phyloP scores from a whole-genome alignment of 2,113 vertebrate genomes.

The Siphamia tubifer region DNA sequence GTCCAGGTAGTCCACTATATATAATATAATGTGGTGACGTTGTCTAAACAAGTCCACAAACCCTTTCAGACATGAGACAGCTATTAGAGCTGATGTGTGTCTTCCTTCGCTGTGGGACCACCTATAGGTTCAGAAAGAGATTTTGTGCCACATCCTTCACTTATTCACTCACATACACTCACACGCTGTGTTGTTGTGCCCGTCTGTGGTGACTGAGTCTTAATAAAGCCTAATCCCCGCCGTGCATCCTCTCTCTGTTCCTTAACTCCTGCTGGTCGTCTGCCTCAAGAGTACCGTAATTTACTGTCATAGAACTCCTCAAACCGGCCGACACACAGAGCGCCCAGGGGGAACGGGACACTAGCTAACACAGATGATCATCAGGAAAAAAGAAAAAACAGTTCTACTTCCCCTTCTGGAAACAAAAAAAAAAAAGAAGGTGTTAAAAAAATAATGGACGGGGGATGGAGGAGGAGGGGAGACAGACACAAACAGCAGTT shows the following conservation, averaged over 20 bases:
- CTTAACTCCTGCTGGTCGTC: conserved; percentile 71
- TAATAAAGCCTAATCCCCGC: conserved; percentile 78
- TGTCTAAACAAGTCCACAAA: conserved; percentile 40
- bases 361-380: conserved; percentile 56
- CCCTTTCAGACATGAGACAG: conserved; percentile 54
- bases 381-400: conserved; percentile 45
- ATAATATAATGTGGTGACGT: conserved; percentile 8
- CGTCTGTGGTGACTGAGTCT: conserved; percentile 61
- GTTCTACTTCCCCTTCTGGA: conserved; percentile 34
- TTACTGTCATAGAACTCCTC: conserved; percentile 79
- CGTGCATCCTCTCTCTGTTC: conserved; percentile 72
- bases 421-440: conserved; percentile 46
- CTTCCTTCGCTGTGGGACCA: conserved; percentile 48
- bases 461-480: conserved; percentile 23
- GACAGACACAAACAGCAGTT: conserved; percentile 61
- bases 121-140: conserved; percentile 53
- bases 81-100: conserved; percentile 67
- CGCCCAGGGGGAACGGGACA: conserved; percentile 50
- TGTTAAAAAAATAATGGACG: conserved; percentile 68
- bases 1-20: background rate
- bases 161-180: conserved; percentile 41
- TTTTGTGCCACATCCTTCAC: conserved; percentile 56
- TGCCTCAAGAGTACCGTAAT: conserved; percentile 77
- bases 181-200: conserved; percentile 66
- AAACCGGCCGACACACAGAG: conserved; percentile 68